Conservation (phyloP, 2,113 vertebrate genomes). For the Paradoxurus hermaphroditus region DNA sequence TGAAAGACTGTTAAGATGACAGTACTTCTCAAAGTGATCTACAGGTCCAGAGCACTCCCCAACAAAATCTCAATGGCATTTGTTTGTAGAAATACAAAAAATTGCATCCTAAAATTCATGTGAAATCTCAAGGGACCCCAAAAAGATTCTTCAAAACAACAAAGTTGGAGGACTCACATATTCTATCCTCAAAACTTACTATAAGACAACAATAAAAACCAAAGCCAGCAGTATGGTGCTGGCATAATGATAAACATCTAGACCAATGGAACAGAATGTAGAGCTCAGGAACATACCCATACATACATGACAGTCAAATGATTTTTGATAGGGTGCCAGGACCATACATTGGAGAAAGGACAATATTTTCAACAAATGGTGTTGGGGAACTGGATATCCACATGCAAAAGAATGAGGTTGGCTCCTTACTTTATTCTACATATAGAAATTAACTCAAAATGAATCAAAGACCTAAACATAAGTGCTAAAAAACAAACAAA, state of each 20-base stretch:
- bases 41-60: background rate
- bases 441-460: background rate
- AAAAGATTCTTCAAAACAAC: background rate
- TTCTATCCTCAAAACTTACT: conserved; percentile 11
- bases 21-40: background rate
- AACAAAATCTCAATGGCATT: background rate
- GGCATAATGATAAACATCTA: background rate
- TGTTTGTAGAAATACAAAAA: background rate
- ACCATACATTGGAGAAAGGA: background rate
- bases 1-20: background rate
- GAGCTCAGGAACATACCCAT: background rate
- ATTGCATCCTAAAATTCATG: background rate
- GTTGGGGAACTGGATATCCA: background rate
- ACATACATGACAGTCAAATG: background rate
- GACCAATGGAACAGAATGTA: background rate
- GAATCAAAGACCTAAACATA: background rate
- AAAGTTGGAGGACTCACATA: background rate
- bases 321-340: background rate
- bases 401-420: background rate
- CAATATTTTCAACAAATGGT: background rate
- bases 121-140: background rate
- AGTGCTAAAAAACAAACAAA: background rate
- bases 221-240: background rate
- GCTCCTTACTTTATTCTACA: background rate
- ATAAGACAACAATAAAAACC: background rate